phyloP scores from a whole-genome alignment of 2,113 vertebrate species.

The Microtus pennsylvanicus region DNA sequence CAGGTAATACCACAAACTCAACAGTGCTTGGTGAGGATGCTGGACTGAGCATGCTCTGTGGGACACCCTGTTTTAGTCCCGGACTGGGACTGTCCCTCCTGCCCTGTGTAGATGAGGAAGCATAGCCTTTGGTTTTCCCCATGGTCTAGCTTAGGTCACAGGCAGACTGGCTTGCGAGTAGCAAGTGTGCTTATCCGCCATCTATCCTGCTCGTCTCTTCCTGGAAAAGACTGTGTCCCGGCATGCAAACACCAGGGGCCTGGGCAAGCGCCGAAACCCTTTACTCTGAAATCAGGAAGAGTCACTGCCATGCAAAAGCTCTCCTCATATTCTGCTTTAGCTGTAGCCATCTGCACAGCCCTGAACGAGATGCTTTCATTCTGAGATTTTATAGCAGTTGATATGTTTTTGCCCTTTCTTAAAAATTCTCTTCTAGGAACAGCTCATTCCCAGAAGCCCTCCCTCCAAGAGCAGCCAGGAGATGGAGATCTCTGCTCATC shows the following conservation, averaged over 20 bases:
- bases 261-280: accelerated
- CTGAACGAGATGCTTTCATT: background rate
- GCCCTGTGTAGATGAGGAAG: background rate
- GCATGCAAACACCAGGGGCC: background rate
- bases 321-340: background rate
- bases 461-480: background rate
- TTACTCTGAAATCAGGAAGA: background rate
- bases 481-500: background rate
- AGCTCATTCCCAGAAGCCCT: background rate
- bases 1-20: background rate
- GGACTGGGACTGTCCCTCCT: no score
- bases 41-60: background rate
- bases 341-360: background rate
- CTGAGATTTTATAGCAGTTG: background rate
- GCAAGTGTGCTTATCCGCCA: accelerated
- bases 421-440: conserved; percentile 39
- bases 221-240: background rate
- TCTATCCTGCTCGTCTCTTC: background rate
- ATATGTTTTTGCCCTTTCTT: conserved; percentile 22
- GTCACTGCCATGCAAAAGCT: background rate
- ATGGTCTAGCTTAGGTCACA: background rate
- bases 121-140: background rate
- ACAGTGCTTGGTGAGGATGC: no score
- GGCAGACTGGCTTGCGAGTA: background rate
- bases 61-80: background rate